Evolutionary conservation across 2,888 invertebrate species (phyloP), one percentile per base, ranked within the genome.

Genomic region (Dendrolimus houi): DNA sequence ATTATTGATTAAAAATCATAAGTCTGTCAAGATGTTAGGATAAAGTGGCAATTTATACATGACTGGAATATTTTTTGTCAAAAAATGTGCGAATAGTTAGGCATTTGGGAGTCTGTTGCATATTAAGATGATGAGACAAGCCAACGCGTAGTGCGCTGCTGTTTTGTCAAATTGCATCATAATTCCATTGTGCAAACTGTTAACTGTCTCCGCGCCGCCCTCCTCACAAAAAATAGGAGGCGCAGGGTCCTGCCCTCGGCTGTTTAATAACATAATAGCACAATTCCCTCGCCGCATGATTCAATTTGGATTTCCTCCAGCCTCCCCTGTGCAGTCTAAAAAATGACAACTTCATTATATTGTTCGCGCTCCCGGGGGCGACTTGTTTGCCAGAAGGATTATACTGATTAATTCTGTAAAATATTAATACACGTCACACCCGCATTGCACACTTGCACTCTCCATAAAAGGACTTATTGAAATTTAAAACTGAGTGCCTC

Each of bases 231-330:
- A 89, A 88, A 85, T 81, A 79, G 77, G 78, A 78, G 68, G 77
- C 77, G 72, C 89, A 79, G 88, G 89, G 87, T 85, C 92, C 88
- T 91, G 92, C 93, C 91, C 91, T 88, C 82, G 84, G 77, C 87
- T 91, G 87, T 91, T 92, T 92, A 92, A 93, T 92, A 92, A 92
- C 92, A 93, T 92, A 93, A 93, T 92, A 92, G 92, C 92, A 92
- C 92, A 93, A 92, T 93, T 92, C 91, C 91, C 92, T 89, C 90
- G 92, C 91, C 91, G 88, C 91, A 91, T 92, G 91, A 93, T 93
- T 93, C 93, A 93, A 93, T 93, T 93, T 93, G 90, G 92, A 92
- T 92, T 93, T 93, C 87, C 89, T 89, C 84, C 88, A 87, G 86
- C 87, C 85, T 88, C 88, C 89, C 87, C 74, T 74, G 83, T 80